phyloP scores from a whole-genome alignment of 2,888 invertebrate species.

The Sminthurinus aureus region DNA sequence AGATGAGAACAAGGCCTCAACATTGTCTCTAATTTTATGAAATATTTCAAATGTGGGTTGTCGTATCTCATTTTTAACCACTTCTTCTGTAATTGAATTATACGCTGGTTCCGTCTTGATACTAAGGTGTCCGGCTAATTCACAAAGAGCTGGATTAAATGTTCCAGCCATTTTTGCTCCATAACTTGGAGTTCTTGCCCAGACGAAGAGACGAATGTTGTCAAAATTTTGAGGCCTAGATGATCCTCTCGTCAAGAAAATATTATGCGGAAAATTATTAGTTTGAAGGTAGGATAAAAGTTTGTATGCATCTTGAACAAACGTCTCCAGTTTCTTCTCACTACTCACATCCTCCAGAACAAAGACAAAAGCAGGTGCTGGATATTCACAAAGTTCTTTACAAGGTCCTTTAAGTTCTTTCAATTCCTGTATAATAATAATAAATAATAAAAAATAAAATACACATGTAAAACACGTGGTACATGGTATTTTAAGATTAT shows the following conservation, averaged over 20 bases:
- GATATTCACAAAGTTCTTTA: slow-evolving; percentile 66
- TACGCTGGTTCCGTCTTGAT: slow-evolving; percentile 66
- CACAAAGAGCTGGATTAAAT: slow-evolving; percentile 78
- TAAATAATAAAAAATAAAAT: neutral
- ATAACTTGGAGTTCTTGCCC: slow-evolving; percentile 69
- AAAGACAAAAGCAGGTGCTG: slow-evolving; percentile 76
- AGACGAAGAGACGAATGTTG: slow-evolving; percentile 71
- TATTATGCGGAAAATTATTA: slow-evolving; percentile 76
- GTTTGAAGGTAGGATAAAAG: slow-evolving; percentile 70
- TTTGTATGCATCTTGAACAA: slow-evolving; percentile 63
- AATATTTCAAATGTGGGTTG: slow-evolving; percentile 60
- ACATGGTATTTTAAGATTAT: too few species aligned
- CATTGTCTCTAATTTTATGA: slow-evolving; percentile 46
- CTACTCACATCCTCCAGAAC: slow-evolving; percentile 65
- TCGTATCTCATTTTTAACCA: slow-evolving; percentile 56
- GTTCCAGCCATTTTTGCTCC: slow-evolving; percentile 68
- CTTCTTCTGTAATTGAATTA: slow-evolving; percentile 60
- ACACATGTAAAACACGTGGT: too few species aligned
- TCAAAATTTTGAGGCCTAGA: slow-evolving; percentile 60
- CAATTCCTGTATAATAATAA: slow-evolving; percentile 66
- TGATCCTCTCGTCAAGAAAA: slow-evolving; percentile 63
- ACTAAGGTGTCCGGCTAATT: slow-evolving; percentile 78
- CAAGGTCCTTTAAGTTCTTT: slow-evolving; percentile 67
- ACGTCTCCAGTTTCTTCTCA: slow-evolving; percentile 57
- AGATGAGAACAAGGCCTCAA: slow-evolving; percentile 16